These are phyloP conservation scores for Prinia subflava DNA, from an alignment of 2,113 vertebrate species.

Conservation along the genomic window DNA sequence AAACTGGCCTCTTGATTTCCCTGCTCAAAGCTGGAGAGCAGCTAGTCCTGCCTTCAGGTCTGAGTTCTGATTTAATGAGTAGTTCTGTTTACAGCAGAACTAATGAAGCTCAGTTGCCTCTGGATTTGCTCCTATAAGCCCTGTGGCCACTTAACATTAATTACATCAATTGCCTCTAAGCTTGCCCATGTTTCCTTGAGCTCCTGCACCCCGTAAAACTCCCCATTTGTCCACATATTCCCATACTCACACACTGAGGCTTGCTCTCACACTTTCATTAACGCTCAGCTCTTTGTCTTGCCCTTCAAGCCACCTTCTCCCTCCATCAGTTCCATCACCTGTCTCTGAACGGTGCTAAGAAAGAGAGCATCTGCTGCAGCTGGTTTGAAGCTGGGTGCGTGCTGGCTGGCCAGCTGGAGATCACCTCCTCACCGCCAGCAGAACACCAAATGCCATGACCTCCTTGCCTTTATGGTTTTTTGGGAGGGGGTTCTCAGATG, in stretches of 20 bases:
- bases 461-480: background rate
- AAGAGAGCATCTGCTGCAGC: background rate
- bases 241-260: background rate
- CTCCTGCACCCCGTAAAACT: background rate
- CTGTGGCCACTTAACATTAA: background rate
- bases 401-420: background rate
- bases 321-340: background rate
- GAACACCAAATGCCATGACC: background rate
- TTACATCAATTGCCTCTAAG: background rate
- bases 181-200: background rate
- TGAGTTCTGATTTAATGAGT: background rate
- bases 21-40: background rate
- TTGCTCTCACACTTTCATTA: background rate
- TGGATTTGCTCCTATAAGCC: background rate
- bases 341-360: accelerated
- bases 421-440: background rate
- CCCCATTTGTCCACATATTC: background rate
- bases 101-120: conserved; percentile 12
- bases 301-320: background rate
- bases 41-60: background rate
- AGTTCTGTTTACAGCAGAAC: background rate
- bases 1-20: background rate
- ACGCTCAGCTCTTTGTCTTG: accelerated
- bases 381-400: background rate
- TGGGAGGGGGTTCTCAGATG: background rate